Evolutionary conservation across 2,113 vertebrate genomes (phyloP).

Genomic region (Mola mola): DNA sequence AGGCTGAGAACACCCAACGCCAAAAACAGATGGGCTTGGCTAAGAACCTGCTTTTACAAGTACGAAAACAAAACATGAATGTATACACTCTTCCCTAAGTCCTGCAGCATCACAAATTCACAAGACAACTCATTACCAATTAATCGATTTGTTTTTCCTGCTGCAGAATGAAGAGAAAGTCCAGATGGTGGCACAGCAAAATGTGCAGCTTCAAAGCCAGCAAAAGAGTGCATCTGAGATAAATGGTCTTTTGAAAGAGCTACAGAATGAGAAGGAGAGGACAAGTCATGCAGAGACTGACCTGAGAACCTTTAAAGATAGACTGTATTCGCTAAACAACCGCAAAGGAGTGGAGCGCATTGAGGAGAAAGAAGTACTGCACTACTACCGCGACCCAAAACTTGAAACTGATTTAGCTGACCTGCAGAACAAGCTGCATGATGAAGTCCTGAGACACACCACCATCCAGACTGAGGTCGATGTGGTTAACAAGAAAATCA

Average conservation of each 20-base stretch:
- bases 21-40: conserved; percentile 88
- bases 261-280: conserved; percentile 86
- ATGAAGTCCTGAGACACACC: conserved; percentile 79
- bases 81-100: neutral
- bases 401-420: conserved; percentile 81
- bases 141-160: conserved; percentile 30
- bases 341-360: conserved; percentile 89
- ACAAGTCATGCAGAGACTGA: conserved; percentile 76
- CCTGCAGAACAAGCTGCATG: conserved; percentile 78
- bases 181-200: conserved; percentile 66
- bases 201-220: conserved; percentile 78
- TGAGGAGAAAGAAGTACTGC: conserved; percentile 92
- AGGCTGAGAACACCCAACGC: conserved; percentile 84
- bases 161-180: conserved; percentile 88
- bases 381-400: conserved; percentile 92
- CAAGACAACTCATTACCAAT: neutral
- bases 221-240: conserved; percentile 65
- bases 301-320: conserved; percentile 82
- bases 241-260: conserved; percentile 75
- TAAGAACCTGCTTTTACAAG: conserved; percentile 85
- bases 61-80: too few relatives aligned
- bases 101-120: neutral
- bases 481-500: conserved; percentile 76
- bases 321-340: conserved; percentile 86
- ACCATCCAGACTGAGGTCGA: conserved; percentile 83